phyloP scores from a whole-genome alignment of 1,140 invertebrate genomes.

The Prorops nasuta region DNA sequence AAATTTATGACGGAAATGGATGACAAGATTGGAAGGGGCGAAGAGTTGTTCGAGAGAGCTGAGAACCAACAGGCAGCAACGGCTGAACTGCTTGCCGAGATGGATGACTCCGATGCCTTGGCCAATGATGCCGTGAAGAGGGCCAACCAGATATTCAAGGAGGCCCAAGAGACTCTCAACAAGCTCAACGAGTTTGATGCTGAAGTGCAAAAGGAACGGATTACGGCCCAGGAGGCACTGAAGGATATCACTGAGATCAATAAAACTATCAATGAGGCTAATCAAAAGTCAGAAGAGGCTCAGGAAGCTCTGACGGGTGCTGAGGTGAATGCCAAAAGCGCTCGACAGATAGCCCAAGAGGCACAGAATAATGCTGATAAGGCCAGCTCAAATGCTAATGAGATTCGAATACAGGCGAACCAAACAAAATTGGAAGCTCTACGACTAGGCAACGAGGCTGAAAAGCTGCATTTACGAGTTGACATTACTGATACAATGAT shows the following conservation, averaged over 20 bases:
- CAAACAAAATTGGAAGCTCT: slow-evolving; percentile 73
- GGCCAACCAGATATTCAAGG: slow-evolving; percentile 80
- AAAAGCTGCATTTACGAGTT: slow-evolving; percentile 70
- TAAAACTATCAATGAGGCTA: slow-evolving; percentile 57
- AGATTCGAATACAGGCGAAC: slow-evolving; percentile 74
- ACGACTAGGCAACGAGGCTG: slow-evolving; percentile 74
- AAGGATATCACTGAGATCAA: slow-evolving; percentile 62
- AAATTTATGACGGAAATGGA: slow-evolving; percentile 63
- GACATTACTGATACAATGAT: slow-evolving; percentile 70
- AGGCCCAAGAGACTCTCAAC: slow-evolving; percentile 82
- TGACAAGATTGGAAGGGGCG: slow-evolving; percentile 56
- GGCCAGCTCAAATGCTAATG: slow-evolving; percentile 63
- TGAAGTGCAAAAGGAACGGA: slow-evolving; percentile 78
- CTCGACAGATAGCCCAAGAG: slow-evolving; percentile 72
- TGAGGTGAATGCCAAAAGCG: slow-evolving; percentile 73
- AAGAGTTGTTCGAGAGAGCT: slow-evolving; percentile 57
- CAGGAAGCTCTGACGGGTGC: slow-evolving; percentile 72
- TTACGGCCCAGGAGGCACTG: slow-evolving; percentile 66
- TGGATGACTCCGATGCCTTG: slow-evolving; percentile 68
- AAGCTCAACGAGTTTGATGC: slow-evolving; percentile 87
- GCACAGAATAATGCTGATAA: slow-evolving; percentile 62
- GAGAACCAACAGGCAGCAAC: slow-evolving; percentile 62
- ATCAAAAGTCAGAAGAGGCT: slow-evolving; percentile 66
- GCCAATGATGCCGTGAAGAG: slow-evolving; percentile 79
- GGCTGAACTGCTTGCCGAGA: slow-evolving; percentile 67